Evolutionary conservation across 2,797 vertebrate species (phyloP), one percentile per base, ranked within the genome.

Genomic region (Phalanger gymnotis): DNA sequence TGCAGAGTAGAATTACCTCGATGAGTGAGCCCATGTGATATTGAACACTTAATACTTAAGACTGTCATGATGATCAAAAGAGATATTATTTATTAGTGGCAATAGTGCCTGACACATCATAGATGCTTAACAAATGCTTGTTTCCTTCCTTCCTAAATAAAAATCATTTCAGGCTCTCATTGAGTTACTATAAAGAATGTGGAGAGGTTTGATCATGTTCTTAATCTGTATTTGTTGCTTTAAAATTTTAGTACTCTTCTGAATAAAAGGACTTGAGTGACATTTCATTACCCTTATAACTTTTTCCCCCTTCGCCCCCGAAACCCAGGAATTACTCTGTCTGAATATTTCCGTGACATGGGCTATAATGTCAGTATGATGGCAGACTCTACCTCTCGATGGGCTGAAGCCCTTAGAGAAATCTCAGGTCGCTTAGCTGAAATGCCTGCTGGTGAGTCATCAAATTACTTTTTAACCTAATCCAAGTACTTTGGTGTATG

Each of bases 311-410:
- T 95, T 97, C 27, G 0, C 2, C 30, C 53, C 90, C 56, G 92
- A 54, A 95, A 92, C 96, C 9, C 96, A 99, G 99, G 99, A 53
- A 99, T 99, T 98, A 99, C 99, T 0, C 98, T 99, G 91, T 99
- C 99, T 0, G 99, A 99, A 97, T 99, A 99, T 98, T 99, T 99
- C 98, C 98, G 99, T 95, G 99, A 99, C 97, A 99, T 99, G 99
- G 99, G 99, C 90, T 99, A 99, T 97, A 99, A 99, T 0, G 99
- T 99, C 98, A 99, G 99, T 97, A 99, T 99, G 99, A 99, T 99
- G 99, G 99, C 99, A 47, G 99, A 99, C 98, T 99, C 99, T 0
- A 99, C 99, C 0, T 99, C 99, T 91, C 99, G 99, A 98, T 99
- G 99, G 99, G 99, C 99, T 1, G 99, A 99, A 97, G 99, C 99